phyloP scores from a whole-genome alignment of 1,140 invertebrate species.

The Aricia agestis region DNA sequence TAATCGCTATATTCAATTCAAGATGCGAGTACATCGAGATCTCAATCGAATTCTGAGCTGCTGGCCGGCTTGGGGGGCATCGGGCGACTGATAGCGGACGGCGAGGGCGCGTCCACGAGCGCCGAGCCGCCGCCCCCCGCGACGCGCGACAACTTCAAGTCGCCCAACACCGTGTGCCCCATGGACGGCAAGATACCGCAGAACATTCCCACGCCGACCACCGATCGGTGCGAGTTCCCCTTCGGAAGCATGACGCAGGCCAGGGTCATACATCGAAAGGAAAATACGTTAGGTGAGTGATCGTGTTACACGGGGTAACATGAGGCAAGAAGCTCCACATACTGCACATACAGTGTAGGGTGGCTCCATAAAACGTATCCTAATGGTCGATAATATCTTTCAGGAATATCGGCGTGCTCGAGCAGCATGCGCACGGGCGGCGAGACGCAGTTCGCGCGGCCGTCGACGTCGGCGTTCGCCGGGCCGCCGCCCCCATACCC shows the following conservation, averaged over 20 bases:
- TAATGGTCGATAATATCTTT: neutral
- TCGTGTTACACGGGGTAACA: neutral
- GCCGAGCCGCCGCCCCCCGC: slow-evolving; percentile 33
- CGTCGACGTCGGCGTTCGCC: slow-evolving; percentile 51
- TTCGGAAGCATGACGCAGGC: slow-evolving; percentile 95
- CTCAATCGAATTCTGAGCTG: slow-evolving; percentile 52
- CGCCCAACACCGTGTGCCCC: slow-evolving; percentile 89
- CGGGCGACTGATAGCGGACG: slow-evolving; percentile 50
- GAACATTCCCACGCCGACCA: slow-evolving; percentile 66
- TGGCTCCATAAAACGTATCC: neutral
- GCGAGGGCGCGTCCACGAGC: slow-evolving; percentile 47
- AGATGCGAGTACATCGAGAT: slow-evolving; percentile 54
- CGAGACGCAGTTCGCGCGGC: slow-evolving; percentile 50
- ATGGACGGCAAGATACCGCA: slow-evolving; percentile 83
- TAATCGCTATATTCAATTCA: slow-evolving; percentile 20
- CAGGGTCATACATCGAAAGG: slow-evolving; percentile 77
- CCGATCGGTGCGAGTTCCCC: slow-evolving; percentile 81
- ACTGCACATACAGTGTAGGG: too few species aligned
- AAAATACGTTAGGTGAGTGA: slow-evolving; percentile 69
- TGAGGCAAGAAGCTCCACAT: too few species aligned
- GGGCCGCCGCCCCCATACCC: slow-evolving; percentile 51
- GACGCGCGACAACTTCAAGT: slow-evolving; percentile 79
- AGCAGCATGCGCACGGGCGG: slow-evolving; percentile 37
- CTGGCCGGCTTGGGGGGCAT: slow-evolving; percentile 59
- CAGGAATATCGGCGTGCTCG: slow-evolving; percentile 46